Conservation (phyloP, 2,888 invertebrate species). For the Cryptocheilus praepositus region DNA sequence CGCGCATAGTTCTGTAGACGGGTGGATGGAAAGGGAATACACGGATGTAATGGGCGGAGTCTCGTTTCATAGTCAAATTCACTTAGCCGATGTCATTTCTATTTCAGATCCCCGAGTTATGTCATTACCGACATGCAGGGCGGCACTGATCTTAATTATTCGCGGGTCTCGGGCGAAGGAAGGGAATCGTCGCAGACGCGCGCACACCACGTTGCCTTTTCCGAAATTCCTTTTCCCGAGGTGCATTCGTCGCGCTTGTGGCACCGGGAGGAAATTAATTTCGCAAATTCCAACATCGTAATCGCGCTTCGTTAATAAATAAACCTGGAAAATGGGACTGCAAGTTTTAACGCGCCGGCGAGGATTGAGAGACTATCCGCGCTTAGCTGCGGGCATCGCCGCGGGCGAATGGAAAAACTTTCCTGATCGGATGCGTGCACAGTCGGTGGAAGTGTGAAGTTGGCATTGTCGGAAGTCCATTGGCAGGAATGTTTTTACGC, state of each 20-base stretch:
- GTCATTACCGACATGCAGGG: conserved; percentile 14
- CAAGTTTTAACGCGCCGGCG: too few species aligned
- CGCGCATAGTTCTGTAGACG: too few species aligned
- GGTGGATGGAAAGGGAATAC: background rate
- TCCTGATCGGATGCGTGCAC: too few species aligned
- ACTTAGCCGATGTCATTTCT: conserved; percentile 13
- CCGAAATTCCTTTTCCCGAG: conserved; percentile 1
- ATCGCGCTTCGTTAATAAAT: background rate
- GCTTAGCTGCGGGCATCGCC: too few species aligned
- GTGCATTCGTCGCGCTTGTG: background rate
- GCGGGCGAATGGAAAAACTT: too few species aligned
- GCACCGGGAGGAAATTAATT: background rate
- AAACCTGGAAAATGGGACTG: background rate
- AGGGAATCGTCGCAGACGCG: background rate
- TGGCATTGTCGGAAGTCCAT: too few species aligned
- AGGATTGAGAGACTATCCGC: too few species aligned
- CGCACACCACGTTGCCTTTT: conserved; percentile 1
- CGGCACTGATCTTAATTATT: conserved; percentile 24
- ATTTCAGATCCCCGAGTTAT: conserved; percentile 6
- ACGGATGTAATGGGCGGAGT: background rate
- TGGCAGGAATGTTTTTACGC: too few species aligned
- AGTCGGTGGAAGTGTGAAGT: too few species aligned
- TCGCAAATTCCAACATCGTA: background rate
- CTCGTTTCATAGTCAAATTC: conserved; percentile 19
- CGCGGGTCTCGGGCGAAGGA: background rate